A percentile compares a stretch with the other conserved stretches of the same genome.
Conservation (phyloP, 2,888 invertebrate genomes). For the Melipona bicolor region DNA sequence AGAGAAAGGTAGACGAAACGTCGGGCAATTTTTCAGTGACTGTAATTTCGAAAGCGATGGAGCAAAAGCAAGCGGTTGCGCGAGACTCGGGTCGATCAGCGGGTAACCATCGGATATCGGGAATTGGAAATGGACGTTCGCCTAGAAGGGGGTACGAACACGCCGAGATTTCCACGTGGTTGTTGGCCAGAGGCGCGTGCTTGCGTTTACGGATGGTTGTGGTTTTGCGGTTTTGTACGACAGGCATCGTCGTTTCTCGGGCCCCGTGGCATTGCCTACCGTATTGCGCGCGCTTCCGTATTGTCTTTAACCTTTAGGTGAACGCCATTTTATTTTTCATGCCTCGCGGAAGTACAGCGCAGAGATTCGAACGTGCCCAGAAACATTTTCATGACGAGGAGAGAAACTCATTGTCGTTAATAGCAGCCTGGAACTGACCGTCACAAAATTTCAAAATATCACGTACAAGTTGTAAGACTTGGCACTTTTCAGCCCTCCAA, state of each 20-base stretch:
- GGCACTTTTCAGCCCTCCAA: too few relatives aligned
- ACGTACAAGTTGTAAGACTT: too few relatives aligned
- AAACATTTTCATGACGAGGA: too few relatives aligned
- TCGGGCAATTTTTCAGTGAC: not conserved
- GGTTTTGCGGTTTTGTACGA: conserved; percentile 71
- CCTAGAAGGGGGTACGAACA: not conserved
- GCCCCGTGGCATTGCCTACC: conserved; percentile 38
- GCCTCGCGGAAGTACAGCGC: too few relatives aligned
- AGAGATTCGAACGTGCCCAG: too few relatives aligned
- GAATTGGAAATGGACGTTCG: conserved; percentile 14
- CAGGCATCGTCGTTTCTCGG: conserved; percentile 49
- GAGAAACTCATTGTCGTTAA: too few relatives aligned
- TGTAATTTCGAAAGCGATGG: conserved; percentile 1
- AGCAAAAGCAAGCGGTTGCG: too few relatives aligned
- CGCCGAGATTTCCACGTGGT: conserved; percentile 60
- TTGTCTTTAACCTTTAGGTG: conserved; percentile 10
- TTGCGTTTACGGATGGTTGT: conserved; percentile 72
- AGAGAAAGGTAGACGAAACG: not conserved
- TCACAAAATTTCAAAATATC: too few relatives aligned
- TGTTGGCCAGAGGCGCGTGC: conserved; percentile 62
- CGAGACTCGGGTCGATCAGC: not conserved
- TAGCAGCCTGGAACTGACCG: too few relatives aligned
- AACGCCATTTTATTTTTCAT: too few relatives aligned
- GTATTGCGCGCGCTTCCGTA: conserved; percentile 17
- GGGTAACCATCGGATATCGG: not conserved